Evolutionary conservation across 2,797 vertebrate species (phyloP).

Genomic region (Crocidura indochinensis): DNA sequence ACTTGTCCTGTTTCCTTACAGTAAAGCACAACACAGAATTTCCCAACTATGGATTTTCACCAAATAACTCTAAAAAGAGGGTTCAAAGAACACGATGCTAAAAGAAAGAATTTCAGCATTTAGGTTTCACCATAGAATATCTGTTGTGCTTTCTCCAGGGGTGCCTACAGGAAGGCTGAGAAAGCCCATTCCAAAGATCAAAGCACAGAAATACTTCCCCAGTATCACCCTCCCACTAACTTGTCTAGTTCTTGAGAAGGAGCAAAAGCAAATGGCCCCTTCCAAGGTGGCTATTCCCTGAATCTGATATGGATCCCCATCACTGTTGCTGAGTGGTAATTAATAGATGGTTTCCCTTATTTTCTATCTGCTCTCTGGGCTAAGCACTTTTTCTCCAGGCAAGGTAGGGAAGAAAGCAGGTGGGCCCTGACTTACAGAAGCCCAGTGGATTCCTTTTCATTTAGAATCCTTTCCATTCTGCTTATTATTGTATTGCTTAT

Average conservation of each 20-base stretch:
- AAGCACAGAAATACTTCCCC: slow-evolving; percentile 79
- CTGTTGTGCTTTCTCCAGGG: not conserved
- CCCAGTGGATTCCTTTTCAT: slow-evolving; percentile 92
- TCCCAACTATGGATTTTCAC: not conserved
- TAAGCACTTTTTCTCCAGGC: slow-evolving; percentile 91
- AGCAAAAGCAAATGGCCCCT: slow-evolving; percentile 41
- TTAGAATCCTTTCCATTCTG: slow-evolving; percentile 91
- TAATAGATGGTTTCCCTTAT: slow-evolving; percentile 96
- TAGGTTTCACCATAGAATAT: not conserved
- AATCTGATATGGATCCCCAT: slow-evolving; percentile 90
- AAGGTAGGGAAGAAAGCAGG: slow-evolving; percentile 90
- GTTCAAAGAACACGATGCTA: not conserved
- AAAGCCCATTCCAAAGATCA: slow-evolving; percentile 81
- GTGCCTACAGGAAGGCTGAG: slow-evolving; percentile 72
- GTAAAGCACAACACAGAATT: not conserved
- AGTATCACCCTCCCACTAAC: slow-evolving; percentile 77
- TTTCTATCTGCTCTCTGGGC: slow-evolving; percentile 91
- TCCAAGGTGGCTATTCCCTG: slow-evolving; percentile 74
- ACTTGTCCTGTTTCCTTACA: slow-evolving; percentile 27
- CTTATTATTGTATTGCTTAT: slow-evolving; percentile 89
- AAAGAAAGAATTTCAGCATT: not conserved
- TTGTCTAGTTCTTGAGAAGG: slow-evolving; percentile 83
- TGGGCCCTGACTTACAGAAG: slow-evolving; percentile 91
- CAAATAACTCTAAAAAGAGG: not conserved
- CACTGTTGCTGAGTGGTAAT: slow-evolving; percentile 97